Conservation (phyloP, 2,888 invertebrate species). For the Spisula subtruncata region DNA sequence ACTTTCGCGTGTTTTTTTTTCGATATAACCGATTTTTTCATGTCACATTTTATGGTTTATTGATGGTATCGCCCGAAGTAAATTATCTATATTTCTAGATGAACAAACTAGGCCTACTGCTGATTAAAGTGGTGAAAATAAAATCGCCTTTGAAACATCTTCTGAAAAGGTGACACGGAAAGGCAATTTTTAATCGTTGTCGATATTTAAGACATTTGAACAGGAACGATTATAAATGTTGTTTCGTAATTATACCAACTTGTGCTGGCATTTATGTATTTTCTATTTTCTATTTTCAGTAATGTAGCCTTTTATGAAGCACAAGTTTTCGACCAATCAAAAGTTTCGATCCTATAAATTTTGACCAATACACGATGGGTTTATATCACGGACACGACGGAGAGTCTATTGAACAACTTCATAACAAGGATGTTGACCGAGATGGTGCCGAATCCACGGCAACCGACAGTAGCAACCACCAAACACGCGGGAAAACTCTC, state of each 20-base stretch:
- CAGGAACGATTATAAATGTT: no score
- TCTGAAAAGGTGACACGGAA: no score
- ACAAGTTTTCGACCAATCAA: background rate
- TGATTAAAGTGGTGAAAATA: no score
- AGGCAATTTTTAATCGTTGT: no score
- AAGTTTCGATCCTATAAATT: background rate
- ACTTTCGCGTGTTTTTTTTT: no score
- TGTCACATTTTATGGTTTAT: no score
- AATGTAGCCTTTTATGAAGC: background rate
- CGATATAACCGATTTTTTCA: no score
- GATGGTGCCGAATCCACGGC: conserved; percentile 60
- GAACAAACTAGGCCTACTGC: no score
- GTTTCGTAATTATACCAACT: background rate
- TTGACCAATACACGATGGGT: conserved; percentile 37
- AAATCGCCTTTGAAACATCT: no score
- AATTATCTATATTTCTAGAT: no score
- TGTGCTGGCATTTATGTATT: background rate
- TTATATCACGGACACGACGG: conserved; percentile 49
- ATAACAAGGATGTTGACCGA: conserved; percentile 57
- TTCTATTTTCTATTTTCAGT: background rate
- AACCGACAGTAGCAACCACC: conserved; percentile 54
- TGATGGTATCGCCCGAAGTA: no score
- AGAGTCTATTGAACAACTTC: conserved; percentile 67
- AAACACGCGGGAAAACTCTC: conserved; percentile 73
- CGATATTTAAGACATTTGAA: no score